These are phyloP conservation scores for Aspidiotus destructor DNA, from an alignment of 2,888 invertebrate genomes.

Conservation along the genomic window DNA sequence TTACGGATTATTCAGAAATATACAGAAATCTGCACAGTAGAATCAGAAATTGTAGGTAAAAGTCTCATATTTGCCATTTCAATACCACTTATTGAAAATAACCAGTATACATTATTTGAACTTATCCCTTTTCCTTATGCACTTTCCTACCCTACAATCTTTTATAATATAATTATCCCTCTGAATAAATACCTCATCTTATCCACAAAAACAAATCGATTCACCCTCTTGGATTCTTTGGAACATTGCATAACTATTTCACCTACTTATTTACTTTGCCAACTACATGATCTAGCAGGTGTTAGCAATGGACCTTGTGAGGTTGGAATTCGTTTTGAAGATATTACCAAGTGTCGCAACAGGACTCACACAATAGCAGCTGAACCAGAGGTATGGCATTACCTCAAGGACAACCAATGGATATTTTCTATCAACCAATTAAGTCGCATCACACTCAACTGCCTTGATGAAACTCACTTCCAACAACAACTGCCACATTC, in stretches of 20 bases:
- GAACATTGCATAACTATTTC: neutral
- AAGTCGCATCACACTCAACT: neutral
- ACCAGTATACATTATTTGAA: no score
- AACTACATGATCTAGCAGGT: neutral
- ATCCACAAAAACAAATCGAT: slow-evolving; percentile 1
- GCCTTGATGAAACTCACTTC: neutral
- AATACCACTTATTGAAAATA: no score
- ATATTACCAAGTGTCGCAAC: neutral
- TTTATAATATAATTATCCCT: neutral
- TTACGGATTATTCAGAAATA: no score
- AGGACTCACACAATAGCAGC: neutral
- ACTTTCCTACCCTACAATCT: no score
- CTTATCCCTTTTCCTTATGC: no score
- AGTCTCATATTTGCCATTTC: no score
- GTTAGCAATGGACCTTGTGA: neutral
- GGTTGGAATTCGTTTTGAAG: neutral
- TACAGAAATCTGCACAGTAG: no score
- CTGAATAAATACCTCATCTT: neutral
- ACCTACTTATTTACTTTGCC: neutral
- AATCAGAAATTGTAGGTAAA: no score
- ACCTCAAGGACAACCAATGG: neutral
- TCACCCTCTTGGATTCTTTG: neutral
- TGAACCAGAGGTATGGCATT: neutral
- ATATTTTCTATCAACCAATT: neutral
- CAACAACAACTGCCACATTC: neutral